These are phyloP conservation scores for Diploscapter pachys DNA, from an alignment of 1,140 invertebrate genomes.

Conservation along the genomic window DNA sequence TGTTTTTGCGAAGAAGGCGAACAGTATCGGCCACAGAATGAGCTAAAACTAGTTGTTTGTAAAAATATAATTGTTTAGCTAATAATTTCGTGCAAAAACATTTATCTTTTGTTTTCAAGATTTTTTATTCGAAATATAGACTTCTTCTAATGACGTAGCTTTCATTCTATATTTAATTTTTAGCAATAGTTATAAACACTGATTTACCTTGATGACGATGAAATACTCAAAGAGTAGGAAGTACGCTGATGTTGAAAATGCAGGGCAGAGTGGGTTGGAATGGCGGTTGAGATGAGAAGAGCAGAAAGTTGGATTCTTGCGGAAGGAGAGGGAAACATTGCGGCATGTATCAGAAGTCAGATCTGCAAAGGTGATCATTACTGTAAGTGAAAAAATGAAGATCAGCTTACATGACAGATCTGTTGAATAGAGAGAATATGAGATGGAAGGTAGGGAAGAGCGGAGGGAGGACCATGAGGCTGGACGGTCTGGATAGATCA, in stretches of 20 bases:
- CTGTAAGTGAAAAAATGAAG: neutral
- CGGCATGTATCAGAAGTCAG: constrained; percentile 42
- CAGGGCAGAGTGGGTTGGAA: constrained; percentile 40
- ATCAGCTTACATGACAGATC: constrained; percentile 38
- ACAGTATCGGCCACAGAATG: constrained; percentile 51
- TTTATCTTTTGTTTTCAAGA: no score
- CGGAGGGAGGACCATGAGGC: constrained; percentile 15
- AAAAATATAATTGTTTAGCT: no score
- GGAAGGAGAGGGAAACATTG: constrained; percentile 16
- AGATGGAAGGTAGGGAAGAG: constrained; percentile 45
- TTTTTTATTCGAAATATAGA: no score
- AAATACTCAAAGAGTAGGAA: constrained; percentile 47
- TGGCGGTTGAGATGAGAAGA: constrained; percentile 11
- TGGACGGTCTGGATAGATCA: constrained; percentile 48
- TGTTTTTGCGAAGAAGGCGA: constrained; percentile 54
- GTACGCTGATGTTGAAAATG: constrained; percentile 41
- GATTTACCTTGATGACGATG: constrained; percentile 44
- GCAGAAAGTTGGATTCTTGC: constrained; percentile 20
- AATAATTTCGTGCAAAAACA: no score
- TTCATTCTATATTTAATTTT: no score
- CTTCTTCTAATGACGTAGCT: no score
- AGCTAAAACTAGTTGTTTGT: constrained; percentile 18
- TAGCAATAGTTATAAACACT: neutral
- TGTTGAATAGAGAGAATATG: constrained; percentile 50
- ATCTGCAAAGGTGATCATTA: constrained; percentile 25